Conservation (phyloP, 2,113 vertebrate genomes). For the Bostrychus sinensis region DNA sequence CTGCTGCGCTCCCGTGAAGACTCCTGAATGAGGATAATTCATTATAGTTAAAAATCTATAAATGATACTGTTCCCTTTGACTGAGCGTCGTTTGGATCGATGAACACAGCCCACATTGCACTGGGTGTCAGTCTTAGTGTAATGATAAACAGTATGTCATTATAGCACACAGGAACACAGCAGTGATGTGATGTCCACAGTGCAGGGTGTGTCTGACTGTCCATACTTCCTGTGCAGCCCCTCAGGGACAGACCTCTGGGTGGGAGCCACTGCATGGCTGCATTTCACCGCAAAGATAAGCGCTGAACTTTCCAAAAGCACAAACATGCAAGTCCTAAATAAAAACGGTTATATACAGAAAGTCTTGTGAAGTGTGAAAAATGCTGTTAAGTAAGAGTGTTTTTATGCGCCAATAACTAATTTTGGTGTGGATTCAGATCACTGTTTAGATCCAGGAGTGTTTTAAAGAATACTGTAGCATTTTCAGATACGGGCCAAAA, state of each 20-base stretch:
- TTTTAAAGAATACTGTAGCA: no score
- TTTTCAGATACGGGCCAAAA: no score
- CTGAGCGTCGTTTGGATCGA: constrained; percentile 40
- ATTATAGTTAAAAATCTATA: constrained; percentile 56
- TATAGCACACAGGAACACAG: constrained; percentile 12
- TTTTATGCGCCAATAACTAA: no score
- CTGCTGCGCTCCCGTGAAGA: constrained; percentile 32
- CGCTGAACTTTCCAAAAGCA: constrained; percentile 18
- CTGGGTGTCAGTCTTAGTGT: constrained; percentile 1
- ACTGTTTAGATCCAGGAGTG: no score
- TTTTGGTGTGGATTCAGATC: no score
- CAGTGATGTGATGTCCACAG: constrained; percentile 28
- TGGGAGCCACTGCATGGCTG: constrained; percentile 43
- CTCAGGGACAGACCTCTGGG: constrained; percentile 44
- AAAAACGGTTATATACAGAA: not conserved
- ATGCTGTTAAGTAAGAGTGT: no score
- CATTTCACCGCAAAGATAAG: constrained; percentile 59
- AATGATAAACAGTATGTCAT: constrained; percentile 17
- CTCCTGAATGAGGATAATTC: constrained; percentile 32
- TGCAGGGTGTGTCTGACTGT: not conserved
- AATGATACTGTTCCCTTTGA: constrained; percentile 32
- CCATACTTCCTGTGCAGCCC: constrained; percentile 45
- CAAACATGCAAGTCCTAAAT: not conserved
- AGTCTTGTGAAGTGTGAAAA: no score
- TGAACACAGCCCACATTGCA: constrained; percentile 14